A percentile compares a stretch with the other conserved stretches of the same genome.
Evolutionary conservation across 1,140 invertebrate genomes (phyloP).

Genomic region (Zaprionus ornatus): DNA sequence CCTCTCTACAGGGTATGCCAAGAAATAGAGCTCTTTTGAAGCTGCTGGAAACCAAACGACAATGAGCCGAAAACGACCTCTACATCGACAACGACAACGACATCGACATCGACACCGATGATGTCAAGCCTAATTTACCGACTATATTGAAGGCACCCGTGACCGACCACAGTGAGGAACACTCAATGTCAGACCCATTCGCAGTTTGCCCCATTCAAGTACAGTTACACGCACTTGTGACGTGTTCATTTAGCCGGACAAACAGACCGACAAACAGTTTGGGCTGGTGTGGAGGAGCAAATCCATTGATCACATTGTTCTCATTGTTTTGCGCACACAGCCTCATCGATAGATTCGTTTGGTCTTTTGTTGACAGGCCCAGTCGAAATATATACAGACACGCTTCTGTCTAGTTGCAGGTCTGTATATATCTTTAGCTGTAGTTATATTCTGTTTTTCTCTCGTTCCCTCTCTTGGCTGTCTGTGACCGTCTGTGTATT

Average conservation of each 20-base stretch:
- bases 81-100: not conserved
- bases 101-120: constrained; percentile 39
- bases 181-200: constrained; percentile 41
- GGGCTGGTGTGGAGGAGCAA: constrained; percentile 18
- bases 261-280: constrained; percentile 7
- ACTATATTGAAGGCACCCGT: constrained; percentile 36
- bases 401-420: not conserved
- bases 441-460: not conserved
- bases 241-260: constrained; percentile 40
- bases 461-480: not conserved
- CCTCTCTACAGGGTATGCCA: constrained; percentile 23
- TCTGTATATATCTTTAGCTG: not conserved
- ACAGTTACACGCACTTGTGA: constrained; percentile 52
- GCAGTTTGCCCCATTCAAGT: constrained; percentile 22
- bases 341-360: constrained; percentile 41
- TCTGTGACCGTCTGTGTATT: not conserved
- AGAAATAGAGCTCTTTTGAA: constrained; percentile 25
- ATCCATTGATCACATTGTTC: constrained; percentile 70
- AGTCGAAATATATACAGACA: constrained; percentile 3
- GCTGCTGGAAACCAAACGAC: not conserved
- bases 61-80: constrained; percentile 19
- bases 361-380: constrained; percentile 40
- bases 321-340: constrained; percentile 14
- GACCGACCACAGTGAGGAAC: constrained; percentile 10
- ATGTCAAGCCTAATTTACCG: constrained; percentile 52